A percentile compares a stretch with the other conserved stretches of the same genome.
These are phyloP conservation scores for Stenichneumon culpator DNA, from an alignment of 2,888 invertebrate species.

Conservation along the genomic window DNA sequence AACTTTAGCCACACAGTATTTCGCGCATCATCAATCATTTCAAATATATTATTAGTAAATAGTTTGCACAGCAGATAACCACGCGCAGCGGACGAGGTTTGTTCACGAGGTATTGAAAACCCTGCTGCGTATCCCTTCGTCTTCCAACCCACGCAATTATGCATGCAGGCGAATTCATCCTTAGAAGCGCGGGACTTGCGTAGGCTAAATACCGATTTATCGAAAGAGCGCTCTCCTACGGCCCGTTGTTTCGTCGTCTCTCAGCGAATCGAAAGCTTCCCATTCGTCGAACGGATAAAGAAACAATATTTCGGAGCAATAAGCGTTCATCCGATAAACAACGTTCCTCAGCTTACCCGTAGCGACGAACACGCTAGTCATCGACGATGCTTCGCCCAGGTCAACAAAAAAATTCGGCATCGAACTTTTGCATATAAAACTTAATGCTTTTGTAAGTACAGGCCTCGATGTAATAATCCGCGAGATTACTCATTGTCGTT, in stretches of 20 bases:
- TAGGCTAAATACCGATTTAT: constrained; percentile 5
- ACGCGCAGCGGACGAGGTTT: constrained; percentile 50
- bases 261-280: not conserved
- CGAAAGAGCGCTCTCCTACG: not conserved
- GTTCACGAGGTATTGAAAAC: constrained; percentile 45
- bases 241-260: not conserved
- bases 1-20: constrained; percentile 19
- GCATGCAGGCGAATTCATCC: constrained; percentile 4
- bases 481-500: constrained; percentile 44
- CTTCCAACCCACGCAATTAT: constrained; percentile 34
- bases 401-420: not conserved
- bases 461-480: constrained; percentile 28
- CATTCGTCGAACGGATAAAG: not conserved
- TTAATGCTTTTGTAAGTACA: not conserved
- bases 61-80: constrained; percentile 16
- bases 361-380: not conserved
- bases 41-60: constrained; percentile 42
- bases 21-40: constrained; percentile 6
- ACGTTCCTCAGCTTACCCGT: not conserved
- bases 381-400: no score
- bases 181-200: not conserved
- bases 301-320: constrained; percentile 1
- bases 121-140: constrained; percentile 49
- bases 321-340: not conserved
- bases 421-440: not conserved